A percentile compares a stretch with the other conserved stretches of the same genome.
phyloP scores from a whole-genome alignment of 2,888 invertebrate genomes.

The Trissoscelio sp. region DNA sequence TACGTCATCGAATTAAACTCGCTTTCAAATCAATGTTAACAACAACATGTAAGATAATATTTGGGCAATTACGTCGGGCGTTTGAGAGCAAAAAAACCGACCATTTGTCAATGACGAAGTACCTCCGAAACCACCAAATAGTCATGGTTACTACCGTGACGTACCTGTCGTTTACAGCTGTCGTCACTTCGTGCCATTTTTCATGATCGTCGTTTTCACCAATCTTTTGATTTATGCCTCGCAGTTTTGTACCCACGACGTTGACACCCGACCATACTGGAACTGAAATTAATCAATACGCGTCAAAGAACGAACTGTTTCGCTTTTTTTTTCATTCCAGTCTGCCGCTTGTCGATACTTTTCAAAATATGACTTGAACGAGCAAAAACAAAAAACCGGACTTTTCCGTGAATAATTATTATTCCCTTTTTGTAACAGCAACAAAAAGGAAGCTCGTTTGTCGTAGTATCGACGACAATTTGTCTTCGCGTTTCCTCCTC shows the following conservation, averaged over 20 bases:
- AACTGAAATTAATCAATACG: constrained; percentile 80
- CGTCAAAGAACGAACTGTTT: constrained; percentile 38
- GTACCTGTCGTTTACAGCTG: constrained; percentile 75
- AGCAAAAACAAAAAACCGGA: constrained; percentile 3
- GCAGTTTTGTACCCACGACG: constrained; percentile 86
- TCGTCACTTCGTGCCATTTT: constrained; percentile 83
- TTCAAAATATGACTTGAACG: constrained; percentile 29
- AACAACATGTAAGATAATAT: constrained; percentile 34
- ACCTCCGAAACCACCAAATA: constrained; percentile 47
- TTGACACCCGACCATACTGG: constrained; percentile 88
- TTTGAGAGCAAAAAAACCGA: constrained; percentile 22
- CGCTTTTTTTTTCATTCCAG: constrained; percentile 21
- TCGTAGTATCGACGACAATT: not conserved
- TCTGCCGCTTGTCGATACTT: constrained; percentile 24
- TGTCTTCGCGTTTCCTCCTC: not conserved
- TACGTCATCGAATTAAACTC: not conserved
- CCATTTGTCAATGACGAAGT: constrained; percentile 52
- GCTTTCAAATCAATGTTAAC: constrained; percentile 6
- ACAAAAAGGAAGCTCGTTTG: not conserved
- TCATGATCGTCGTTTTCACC: constrained; percentile 85
- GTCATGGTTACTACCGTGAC: constrained; percentile 52
- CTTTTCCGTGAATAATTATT: not conserved
- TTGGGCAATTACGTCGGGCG: constrained; percentile 29
- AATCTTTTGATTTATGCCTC: constrained; percentile 85
- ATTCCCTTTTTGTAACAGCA: not conserved